Conservation (phyloP, 1,140 invertebrate genomes). For the Drosophila carrolli region DNA sequence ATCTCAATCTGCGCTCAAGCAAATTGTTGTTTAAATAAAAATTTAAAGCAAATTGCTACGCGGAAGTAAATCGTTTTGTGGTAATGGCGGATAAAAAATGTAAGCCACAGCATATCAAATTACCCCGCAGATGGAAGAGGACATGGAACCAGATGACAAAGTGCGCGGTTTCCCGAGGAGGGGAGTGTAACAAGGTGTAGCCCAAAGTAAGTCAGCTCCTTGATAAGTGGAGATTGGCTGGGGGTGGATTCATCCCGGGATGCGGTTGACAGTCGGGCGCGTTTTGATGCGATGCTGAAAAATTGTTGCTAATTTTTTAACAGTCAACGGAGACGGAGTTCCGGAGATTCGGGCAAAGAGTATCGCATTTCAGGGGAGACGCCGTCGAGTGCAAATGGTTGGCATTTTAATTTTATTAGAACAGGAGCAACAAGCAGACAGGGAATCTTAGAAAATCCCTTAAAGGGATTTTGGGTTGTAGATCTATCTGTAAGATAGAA, state of each 20-base stretch:
- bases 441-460: conserved; percentile 40
- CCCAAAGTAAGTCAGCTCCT: conserved; percentile 64
- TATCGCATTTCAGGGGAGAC: conserved; percentile 57
- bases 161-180: conserved; percentile 46
- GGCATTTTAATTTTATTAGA: conserved; percentile 77
- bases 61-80: conserved; percentile 72
- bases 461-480: conserved; percentile 37
- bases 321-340: conserved; percentile 45
- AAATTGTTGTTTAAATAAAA: conserved; percentile 80
- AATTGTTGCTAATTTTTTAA: conserved; percentile 82
- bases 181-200: conserved; percentile 69
- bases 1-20: conserved; percentile 56
- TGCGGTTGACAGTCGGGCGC: conserved; percentile 71
- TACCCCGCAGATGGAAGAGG: conserved; percentile 36
- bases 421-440: conserved; percentile 38
- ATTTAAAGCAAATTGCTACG: conserved; percentile 67
- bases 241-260: conserved; percentile 42
- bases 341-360: conserved; percentile 28
- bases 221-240: conserved; percentile 53
- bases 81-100: conserved; percentile 73
- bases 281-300: conserved; percentile 77
- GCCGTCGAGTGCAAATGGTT: conserved; percentile 70
- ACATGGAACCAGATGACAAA: conserved; percentile 65
- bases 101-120: conserved; percentile 81
- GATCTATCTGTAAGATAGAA: conserved; percentile 16